These are phyloP conservation scores for Sorex maritimensis DNA, from an alignment of 2,797 vertebrate species.

Conservation along the genomic window DNA sequence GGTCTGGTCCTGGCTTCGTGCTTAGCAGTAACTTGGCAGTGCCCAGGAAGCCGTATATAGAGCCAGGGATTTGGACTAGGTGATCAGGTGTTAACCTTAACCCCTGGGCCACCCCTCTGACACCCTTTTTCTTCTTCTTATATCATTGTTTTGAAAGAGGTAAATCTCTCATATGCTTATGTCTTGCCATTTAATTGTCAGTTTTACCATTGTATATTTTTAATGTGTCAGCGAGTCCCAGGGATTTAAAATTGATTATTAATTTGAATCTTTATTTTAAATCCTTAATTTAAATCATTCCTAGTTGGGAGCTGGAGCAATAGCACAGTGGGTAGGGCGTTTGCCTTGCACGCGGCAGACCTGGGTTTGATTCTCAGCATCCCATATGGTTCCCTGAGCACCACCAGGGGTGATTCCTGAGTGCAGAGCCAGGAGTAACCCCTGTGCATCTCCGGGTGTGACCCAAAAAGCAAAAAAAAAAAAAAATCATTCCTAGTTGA, in stretches of 20 bases:
- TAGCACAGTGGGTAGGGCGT: no score
- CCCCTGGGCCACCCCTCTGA: neutral
- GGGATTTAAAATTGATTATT: conserved; percentile 7
- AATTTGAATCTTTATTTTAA: no score
- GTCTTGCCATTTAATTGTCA: neutral
- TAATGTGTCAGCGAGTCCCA: neutral
- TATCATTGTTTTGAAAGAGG: neutral
- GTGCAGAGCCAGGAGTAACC: no score
- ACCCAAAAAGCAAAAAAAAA: no score
- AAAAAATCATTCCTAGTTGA: neutral
- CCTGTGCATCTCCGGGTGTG: no score
- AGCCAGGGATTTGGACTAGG: neutral
- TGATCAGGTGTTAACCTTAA: neutral
- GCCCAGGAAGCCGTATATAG: neutral
- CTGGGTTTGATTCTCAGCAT: no score
- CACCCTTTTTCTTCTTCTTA: neutral
- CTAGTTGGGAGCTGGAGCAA: neutral
- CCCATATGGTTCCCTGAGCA: no score
- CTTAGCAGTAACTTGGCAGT: neutral
- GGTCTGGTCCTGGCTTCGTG: no score
- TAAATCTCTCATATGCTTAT: neutral
- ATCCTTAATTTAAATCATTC: neutral
- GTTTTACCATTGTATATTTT: neutral
- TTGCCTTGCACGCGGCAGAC: no score
- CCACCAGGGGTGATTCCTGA: no score